Evolutionary conservation across 1,140 invertebrate species (phyloP).

Genomic region (Sesamia nonagrioides): DNA sequence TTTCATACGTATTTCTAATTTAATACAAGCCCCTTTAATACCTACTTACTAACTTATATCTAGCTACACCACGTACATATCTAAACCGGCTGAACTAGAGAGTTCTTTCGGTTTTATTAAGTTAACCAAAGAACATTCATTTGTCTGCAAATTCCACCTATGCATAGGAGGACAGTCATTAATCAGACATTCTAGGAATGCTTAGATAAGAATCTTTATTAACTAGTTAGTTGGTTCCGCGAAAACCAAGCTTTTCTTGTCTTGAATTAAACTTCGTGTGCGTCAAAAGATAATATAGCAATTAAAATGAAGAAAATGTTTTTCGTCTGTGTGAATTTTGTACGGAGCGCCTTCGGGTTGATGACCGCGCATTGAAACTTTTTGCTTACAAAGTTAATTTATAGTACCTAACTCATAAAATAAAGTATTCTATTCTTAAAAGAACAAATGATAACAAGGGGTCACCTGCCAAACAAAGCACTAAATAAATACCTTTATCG

Average conservation of each 20-base stretch:
- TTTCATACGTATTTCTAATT: neutral
- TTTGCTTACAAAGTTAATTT: neutral
- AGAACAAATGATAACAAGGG: neutral
- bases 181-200: slow-evolving; percentile 37
- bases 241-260: neutral
- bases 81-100: slow-evolving; percentile 14
- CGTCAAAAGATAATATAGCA: neutral
- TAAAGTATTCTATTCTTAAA: neutral
- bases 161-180: slow-evolving; percentile 54
- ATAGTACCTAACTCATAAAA: slow-evolving; percentile 2
- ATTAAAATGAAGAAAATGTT: neutral
- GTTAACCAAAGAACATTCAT: slow-evolving; percentile 54
- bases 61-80: neutral
- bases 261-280: neutral
- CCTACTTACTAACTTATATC: neutral
- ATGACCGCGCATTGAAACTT: neutral
- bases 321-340: too few relatives aligned
- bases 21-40: neutral
- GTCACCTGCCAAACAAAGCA: too few relatives aligned
- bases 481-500: too few relatives aligned
- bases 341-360: neutral
- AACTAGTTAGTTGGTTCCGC: slow-evolving; percentile 2
- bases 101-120: slow-evolving; percentile 58
- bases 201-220: slow-evolving; percentile 5
- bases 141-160: slow-evolving; percentile 67